Base-by-base conservation (phyloP, 2,113 vertebrate species). In the Oriolus oriolus region DNA sequence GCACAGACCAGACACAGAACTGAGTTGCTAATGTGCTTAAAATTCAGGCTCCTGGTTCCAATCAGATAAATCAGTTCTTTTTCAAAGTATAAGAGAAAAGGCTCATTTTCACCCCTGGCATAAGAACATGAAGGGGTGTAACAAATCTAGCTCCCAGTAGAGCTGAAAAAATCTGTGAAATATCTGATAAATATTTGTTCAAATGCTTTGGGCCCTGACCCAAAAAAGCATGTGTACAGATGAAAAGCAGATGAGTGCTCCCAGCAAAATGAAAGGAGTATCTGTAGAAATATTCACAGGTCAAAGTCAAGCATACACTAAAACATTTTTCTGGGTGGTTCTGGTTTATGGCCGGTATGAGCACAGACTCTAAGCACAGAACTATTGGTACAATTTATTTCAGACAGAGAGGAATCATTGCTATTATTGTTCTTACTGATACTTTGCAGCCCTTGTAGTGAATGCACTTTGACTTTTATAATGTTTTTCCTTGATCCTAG, bases 101-200 rank as follows among this genome's bases (percentile, higher is more conserved):
- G 64, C 49, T 95, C 68, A 64, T 95, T 95, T 95, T 95, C 76
- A 95, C 54, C 80, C 23, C 91, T 84, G 76, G 91, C 80, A 87
- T 75, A 63, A 64, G 73, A 66, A 92, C 56, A 82, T 47, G 39
- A 47, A 84, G 44, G 20, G 20, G 17, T 66, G 35, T 84, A 95
- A 94, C 3, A 1, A 95, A 96, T 78, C 45, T 71, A 79, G 31
- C 57, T 95, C 86, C 41, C 74, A 77, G 76, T 27, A 89, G 60
- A 89, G 80, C 28, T 81, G 52, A 81, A 90, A 91, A 87, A 90
- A 84, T 84, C 68, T 95, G 60, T 75, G 56, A 95, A 96, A 95
- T 89, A 89, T 68, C 64, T 78, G 77, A 92, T 81, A 96, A 94
- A 95, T 95, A 92, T 95, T 94, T 97, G 95, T 82, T 94, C 69